These are phyloP conservation scores for Bolborhynchus lineola DNA, from an alignment of 2,113 vertebrate genomes.

Conservation along the genomic window DNA sequence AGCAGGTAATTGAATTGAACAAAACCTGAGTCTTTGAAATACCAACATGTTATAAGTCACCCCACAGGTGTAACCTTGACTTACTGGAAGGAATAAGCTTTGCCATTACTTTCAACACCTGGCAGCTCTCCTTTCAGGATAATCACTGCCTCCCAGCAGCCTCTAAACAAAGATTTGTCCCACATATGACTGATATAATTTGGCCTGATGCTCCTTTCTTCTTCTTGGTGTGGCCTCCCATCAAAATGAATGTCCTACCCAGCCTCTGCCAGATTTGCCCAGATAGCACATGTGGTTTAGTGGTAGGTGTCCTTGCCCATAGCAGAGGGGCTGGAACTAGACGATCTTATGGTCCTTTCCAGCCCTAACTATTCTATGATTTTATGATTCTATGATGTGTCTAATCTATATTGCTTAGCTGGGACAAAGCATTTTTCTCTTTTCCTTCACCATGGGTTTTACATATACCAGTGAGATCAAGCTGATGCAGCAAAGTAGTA, in stretches of 20 bases:
- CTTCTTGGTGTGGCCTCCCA: background rate
- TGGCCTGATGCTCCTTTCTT: background rate
- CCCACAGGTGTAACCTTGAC: background rate
- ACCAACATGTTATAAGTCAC: background rate
- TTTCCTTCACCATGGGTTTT: background rate
- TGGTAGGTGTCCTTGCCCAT: too few species aligned
- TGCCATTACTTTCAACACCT: background rate
- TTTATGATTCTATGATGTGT: background rate
- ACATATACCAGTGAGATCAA: background rate
- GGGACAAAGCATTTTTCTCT: background rate
- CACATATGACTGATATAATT: rapidly evolving
- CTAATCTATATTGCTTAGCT: background rate
- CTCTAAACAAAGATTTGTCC: background rate
- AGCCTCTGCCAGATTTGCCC: background rate
- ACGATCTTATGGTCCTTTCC: too few species aligned
- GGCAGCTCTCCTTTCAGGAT: background rate
- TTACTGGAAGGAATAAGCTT: background rate
- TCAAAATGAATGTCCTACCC: background rate
- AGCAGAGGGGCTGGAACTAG: too few species aligned
- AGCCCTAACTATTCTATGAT: too few species aligned
- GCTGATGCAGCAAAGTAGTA: background rate
- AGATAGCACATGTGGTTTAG: background rate
- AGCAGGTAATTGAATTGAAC: background rate
- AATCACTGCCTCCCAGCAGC: background rate
- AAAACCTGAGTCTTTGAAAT: background rate